These are phyloP conservation scores for Aplochiton taeniatus DNA, from an alignment of 2,797 vertebrate genomes.

Conservation along the genomic window DNA sequence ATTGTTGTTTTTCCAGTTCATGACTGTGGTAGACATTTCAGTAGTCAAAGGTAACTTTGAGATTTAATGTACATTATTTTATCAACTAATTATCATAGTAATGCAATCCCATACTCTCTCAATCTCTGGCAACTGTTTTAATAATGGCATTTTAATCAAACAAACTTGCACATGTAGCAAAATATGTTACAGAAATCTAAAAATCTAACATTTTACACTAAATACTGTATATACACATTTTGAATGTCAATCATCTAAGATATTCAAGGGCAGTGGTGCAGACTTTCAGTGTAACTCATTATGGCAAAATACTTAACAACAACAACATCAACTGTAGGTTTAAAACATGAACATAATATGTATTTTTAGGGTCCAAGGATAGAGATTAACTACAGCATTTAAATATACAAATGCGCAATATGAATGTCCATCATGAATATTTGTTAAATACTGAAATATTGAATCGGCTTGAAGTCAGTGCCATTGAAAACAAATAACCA, in stretches of 20 bases:
- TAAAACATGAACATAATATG: conserved; percentile 46
- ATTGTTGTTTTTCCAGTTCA: conserved; percentile 18
- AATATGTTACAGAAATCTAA: conserved; percentile 18
- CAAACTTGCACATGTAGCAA: conserved; percentile 13
- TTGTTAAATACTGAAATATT: conserved; percentile 16
- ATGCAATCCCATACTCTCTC: conserved; percentile 1
- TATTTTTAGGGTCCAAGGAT: conserved; percentile 30
- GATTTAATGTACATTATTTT: conserved; percentile 28
- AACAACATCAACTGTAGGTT: conserved; percentile 41
- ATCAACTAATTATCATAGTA: conserved; percentile 10
- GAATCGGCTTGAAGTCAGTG: conserved; percentile 36
- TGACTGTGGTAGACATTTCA: conserved; percentile 21
- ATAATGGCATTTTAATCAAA: conserved; percentile 27
- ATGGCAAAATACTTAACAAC: conserved; percentile 47
- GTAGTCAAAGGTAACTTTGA: conserved; percentile 41
- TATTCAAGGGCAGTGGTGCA: conserved; percentile 51
- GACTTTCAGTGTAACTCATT: conserved; percentile 59
- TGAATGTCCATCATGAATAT: conserved; percentile 26
- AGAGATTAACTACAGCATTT: conserved; percentile 32
- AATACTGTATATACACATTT: conserved; percentile 47
- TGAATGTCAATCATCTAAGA: conserved; percentile 30
- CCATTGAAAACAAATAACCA: conserved; percentile 17
- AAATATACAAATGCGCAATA: conserved; percentile 38
- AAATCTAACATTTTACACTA: conserved; percentile 34
- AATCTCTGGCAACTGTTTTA: conserved; percentile 41